Evolutionary conservation across 2,888 invertebrate genomes (phyloP), one percentile per base, ranked within the genome.

Genomic region (Dryocosmus kuriphilus): DNA sequence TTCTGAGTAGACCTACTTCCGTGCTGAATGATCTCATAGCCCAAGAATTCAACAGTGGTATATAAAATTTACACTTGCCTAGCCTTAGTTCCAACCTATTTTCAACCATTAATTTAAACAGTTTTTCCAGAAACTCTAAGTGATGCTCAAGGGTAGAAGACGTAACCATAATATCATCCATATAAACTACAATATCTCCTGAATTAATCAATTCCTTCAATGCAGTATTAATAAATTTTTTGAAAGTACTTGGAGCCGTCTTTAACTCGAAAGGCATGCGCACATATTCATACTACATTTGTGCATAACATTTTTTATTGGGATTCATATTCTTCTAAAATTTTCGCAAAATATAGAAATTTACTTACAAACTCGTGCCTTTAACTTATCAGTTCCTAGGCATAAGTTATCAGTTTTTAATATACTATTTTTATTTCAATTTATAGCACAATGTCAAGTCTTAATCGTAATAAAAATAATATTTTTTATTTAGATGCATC

Each of bases 51-150:
- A 38, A 86, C 85, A 74, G 82, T 71, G 11, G 65, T 67, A 14
- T 62, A 55, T 14, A 87, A 74, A 88, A 86, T 11, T 46, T 77
- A 83, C 86, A 88, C 62, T 86, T 88, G 46, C 83, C 83, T 22
- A 86, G 41, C 41, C 84, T 35, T n/a, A 87, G 74, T 38, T 81
- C 75, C 27, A 88, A 79, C 38, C 63, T 55, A 76, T 82, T 80
- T 51, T 79, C 73, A 19, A 30, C 71, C 46, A 83, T 16, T 27
- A 76, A 24, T 24, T 77, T 35, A 24, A 57, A 65, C 24, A 63
- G 22, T 65, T 32, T 61, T 35, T 55, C 46, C 6, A 57, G 7
- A 22, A 61, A 16, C 19, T 27, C 32, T n/a, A 75, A 2, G n/a
- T 61, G 27, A 55, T 77, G 19, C 16, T 80, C 73, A 32, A 60